These are phyloP conservation scores for Artemisiospiza belli DNA, from an alignment of 2,113 vertebrate species.

Conservation along the genomic window DNA sequence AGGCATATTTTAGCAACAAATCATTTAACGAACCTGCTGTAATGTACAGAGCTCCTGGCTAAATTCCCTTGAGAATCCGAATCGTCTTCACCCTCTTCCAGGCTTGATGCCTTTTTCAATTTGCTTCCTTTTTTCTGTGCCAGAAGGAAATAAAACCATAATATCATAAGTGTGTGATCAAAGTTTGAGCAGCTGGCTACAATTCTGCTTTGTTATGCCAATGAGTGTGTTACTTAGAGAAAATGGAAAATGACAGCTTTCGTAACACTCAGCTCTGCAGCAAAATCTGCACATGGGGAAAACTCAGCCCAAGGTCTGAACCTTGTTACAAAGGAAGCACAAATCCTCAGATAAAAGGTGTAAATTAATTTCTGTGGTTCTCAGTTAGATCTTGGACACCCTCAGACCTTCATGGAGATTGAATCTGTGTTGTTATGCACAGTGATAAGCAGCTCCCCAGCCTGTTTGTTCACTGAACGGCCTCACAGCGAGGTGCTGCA, in stretches of 20 bases:
- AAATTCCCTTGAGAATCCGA: conserved; percentile 81
- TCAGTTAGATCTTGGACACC: neutral
- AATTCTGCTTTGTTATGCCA: neutral
- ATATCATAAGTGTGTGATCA: neutral
- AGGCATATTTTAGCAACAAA: neutral
- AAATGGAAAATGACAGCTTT: neutral
- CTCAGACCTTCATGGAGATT: neutral
- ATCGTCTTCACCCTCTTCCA: conserved; percentile 90
- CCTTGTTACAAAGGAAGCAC: neutral
- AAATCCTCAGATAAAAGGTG: neutral
- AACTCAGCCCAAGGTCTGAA: neutral
- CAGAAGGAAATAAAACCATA: conserved; percentile 18
- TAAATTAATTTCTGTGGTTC: neutral
- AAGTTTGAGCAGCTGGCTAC: neutral
- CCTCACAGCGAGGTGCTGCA: neutral
- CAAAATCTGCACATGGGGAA: neutral
- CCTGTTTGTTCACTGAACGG: neutral
- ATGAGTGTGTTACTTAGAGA: neutral
- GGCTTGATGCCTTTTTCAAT: conserved; percentile 85
- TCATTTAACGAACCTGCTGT: conserved; percentile 79
- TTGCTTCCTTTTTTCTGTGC: conserved; percentile 88
- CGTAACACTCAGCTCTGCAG: neutral
- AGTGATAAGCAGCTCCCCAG: neutral
- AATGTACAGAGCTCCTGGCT: conserved; percentile 78
- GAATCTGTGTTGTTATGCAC: neutral